Evolutionary conservation across 2,888 invertebrate species (phyloP).

Genomic region (Coremacera marginata): DNA sequence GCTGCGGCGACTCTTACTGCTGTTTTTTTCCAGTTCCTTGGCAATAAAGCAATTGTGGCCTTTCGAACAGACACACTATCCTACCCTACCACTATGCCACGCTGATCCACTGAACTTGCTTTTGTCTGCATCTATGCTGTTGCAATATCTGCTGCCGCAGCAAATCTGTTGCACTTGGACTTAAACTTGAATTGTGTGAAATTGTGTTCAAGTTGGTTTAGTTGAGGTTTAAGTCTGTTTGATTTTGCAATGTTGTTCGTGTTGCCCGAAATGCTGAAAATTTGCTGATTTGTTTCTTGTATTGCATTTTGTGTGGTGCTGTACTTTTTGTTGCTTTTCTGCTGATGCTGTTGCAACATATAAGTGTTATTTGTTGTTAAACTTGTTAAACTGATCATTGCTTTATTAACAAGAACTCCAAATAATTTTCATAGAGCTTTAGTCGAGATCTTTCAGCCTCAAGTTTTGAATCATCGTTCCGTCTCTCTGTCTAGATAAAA

Average conservation of each 20-base stretch:
- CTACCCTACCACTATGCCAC: background rate
- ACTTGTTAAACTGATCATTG: background rate
- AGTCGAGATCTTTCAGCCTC: too few relatives aligned
- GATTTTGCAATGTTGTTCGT: background rate
- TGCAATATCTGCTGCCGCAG: background rate
- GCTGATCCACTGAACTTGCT: background rate
- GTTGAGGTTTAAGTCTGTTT: background rate
- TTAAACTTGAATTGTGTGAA: slow-evolving; percentile 11
- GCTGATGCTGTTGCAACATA: background rate
- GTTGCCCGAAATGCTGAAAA: too few relatives aligned
- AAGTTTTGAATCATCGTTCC: too few relatives aligned
- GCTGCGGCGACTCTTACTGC: slow-evolving; percentile 45
- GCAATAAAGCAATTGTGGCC: background rate
- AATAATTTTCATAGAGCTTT: background rate
- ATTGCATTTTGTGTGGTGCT: slow-evolving; percentile 39
- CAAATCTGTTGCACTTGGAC: slow-evolving; percentile 30
- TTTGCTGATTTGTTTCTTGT: background rate
- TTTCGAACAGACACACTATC: background rate
- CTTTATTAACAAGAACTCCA: background rate
- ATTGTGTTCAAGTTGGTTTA: background rate
- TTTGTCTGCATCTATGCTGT: background rate
- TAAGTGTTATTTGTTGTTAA: background rate
- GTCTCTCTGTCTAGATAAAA: too few relatives aligned
- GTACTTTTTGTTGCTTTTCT: slow-evolving; percentile 32
- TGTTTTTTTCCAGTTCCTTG: background rate